Conservation (phyloP, 2,113 vertebrate species). For the Channa maculata region DNA sequence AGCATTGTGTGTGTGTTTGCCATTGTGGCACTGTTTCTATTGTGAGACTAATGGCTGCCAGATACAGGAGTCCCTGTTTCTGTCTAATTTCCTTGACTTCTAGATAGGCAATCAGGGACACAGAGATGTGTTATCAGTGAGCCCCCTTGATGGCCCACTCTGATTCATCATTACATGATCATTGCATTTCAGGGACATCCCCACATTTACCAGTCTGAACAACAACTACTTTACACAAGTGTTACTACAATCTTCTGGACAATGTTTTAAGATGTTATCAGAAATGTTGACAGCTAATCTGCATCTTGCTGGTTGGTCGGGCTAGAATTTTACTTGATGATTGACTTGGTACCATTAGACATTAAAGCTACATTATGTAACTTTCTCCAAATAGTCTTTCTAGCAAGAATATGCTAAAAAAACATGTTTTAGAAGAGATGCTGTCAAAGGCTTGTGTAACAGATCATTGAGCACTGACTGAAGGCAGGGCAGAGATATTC, state of each 20-base stretch:
- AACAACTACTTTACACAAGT: background rate
- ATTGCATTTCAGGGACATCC: conserved; percentile 20
- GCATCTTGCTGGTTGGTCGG: no score
- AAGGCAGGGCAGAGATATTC: no score
- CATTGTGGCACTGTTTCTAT: conserved; percentile 29
- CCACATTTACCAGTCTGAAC: background rate
- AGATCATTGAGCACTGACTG: no score
- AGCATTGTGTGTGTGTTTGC: conserved; percentile 9
- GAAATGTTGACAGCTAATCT: no score
- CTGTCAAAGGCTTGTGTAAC: no score
- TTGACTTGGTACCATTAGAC: no score
- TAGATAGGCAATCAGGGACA: conserved; percentile 67
- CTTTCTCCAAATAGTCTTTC: no score
- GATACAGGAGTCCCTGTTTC: conserved; percentile 27
- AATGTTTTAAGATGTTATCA: no score
- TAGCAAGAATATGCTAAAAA: no score
- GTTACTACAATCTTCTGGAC: background rate
- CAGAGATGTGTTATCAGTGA: conserved; percentile 59
- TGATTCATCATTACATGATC: conserved; percentile 46
- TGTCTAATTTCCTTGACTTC: conserved; percentile 63
- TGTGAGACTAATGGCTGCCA: conserved; percentile 43
- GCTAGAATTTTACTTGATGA: no score
- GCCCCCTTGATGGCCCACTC: conserved; percentile 47
- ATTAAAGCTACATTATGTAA: no score
- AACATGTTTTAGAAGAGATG: no score